phyloP scores from a whole-genome alignment of 1,140 invertebrate genomes.

The Protaetia brevitarsis region DNA sequence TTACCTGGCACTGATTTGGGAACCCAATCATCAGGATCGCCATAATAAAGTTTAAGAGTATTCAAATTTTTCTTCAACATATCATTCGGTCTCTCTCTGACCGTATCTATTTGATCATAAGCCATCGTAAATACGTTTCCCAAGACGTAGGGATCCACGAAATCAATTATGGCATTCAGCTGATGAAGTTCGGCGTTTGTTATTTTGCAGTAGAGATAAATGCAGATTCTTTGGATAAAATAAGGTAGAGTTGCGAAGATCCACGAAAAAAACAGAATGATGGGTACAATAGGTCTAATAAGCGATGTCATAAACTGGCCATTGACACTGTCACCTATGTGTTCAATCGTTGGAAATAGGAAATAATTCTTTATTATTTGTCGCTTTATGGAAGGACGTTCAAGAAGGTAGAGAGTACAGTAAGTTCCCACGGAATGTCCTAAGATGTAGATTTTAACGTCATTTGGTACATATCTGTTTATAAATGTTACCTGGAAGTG shows the following conservation, averaged over 20 bases:
- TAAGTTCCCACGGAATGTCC: slow-evolving; percentile 85
- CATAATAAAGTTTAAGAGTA: slow-evolving; percentile 74
- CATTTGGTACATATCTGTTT: slow-evolving; percentile 63
- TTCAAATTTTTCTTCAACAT: slow-evolving; percentile 53
- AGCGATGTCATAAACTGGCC: slow-evolving; percentile 61
- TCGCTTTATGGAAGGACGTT: slow-evolving; percentile 52
- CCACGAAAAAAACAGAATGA: slow-evolving; percentile 58
- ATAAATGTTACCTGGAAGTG: slow-evolving; percentile 62
- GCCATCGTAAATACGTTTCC: slow-evolving; percentile 59
- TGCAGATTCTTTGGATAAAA: slow-evolving; percentile 51
- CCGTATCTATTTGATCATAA: slow-evolving; percentile 60
- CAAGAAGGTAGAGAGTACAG: slow-evolving; percentile 72
- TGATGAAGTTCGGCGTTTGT: slow-evolving; percentile 49
- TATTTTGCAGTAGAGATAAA: slow-evolving; percentile 54
- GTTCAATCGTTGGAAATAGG: slow-evolving; percentile 79
- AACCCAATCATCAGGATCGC: slow-evolving; percentile 70
- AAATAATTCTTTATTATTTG: slow-evolving; percentile 61
- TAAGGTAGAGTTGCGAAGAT: slow-evolving; percentile 60
- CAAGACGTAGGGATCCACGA: slow-evolving; percentile 54
- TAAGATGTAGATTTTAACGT: slow-evolving; percentile 68
- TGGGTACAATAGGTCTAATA: slow-evolving; percentile 53
- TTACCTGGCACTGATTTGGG: slow-evolving; percentile 64
- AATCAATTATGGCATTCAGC: slow-evolving; percentile 50
- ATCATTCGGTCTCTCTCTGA: slow-evolving; percentile 59
- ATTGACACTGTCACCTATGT: slow-evolving; percentile 68